A percentile compares a stretch with the other conserved stretches of the same genome.
These are phyloP conservation scores for Isoperla grammatica DNA, from an alignment of 2,888 invertebrate genomes.

Conservation along the genomic window DNA sequence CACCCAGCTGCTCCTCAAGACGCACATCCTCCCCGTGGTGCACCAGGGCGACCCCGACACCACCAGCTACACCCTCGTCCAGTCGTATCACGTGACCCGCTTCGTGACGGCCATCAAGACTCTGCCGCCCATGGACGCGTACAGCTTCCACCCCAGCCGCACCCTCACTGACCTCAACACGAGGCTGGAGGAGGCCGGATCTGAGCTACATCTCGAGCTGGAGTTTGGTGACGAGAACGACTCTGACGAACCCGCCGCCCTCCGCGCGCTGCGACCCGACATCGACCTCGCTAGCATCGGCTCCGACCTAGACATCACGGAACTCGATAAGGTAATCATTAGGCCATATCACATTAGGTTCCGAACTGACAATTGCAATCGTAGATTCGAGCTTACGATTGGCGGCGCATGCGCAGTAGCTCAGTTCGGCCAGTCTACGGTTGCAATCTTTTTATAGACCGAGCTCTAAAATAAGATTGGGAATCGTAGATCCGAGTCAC, in stretches of 20 bases:
- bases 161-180: slow-evolving; percentile 85
- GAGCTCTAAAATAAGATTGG: too few relatives aligned
- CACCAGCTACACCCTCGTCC: slow-evolving; percentile 73
- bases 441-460: too few relatives aligned
- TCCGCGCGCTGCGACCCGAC: slow-evolving; percentile 57
- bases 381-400: too few relatives aligned
- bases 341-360: too few relatives aligned
- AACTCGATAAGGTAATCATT: slow-evolving; percentile 60
- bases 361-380: too few relatives aligned
- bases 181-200: slow-evolving; percentile 81
- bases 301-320: slow-evolving; percentile 62
- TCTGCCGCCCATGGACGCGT: slow-evolving; percentile 78
- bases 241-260: slow-evolving; percentile 42
- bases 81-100: slow-evolving; percentile 82
- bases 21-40: slow-evolving; percentile 80
- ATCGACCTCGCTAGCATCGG: slow-evolving; percentile 67
- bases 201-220: slow-evolving; percentile 76
- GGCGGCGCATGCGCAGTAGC: too few relatives aligned
- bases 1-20: slow-evolving; percentile 81
- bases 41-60: slow-evolving; percentile 63
- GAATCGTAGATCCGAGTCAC: too few relatives aligned
- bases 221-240: slow-evolving; percentile 77
- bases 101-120: slow-evolving; percentile 88
- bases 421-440: too few relatives aligned
- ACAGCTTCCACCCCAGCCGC: slow-evolving; percentile 80